Base-by-base conservation (phyloP, 2,797 vertebrate species). In the Octomys mimax region DNA sequence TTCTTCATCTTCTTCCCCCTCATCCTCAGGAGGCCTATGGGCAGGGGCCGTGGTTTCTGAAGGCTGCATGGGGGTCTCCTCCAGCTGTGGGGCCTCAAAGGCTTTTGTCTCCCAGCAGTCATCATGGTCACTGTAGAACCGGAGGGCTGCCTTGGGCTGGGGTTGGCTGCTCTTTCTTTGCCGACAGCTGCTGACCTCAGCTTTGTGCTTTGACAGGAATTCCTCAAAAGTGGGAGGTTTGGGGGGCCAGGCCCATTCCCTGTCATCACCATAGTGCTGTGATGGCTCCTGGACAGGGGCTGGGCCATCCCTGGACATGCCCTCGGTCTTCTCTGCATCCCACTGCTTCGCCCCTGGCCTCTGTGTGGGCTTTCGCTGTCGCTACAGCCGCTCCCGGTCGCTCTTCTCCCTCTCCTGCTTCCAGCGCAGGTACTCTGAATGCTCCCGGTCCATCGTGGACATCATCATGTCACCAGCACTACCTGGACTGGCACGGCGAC, bases 321-420 rank as follows among this genome's bases (percentile, higher is more conserved):
- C 98, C 0, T 99, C 99, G 0, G 99, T 99, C 98, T 99, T 99
- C 98, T 99, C 99, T 0, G 99, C 99, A 0, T 99, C 99, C 99
- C 99, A 99, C 96, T 99, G 99, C 1, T 98, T 87, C 98, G 98
- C 99, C 99, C 99, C 96, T 99, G 99, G 52, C 99, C 99, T 0
- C 99, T 99, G 95, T 0, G 99, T 99, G 95, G 99, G 99, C 1
- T 99, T 99, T 4, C 99, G 99, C 93, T 99, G 99, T 8, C 99
- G 98, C 0, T 99, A 99, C 39, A 99, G 97, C 0, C 99, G 98
- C 97, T 99, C 99, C 97, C 99, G 99, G 39, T 99, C 99, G 0
- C 99, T 99, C 98, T 99, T 99, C 70, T 99, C 99, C 0, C 99
- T 98, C 96, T 99, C 99, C 70, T 99, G 99, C 97, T 99, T 99